Percentiles rank a stretch among this genome's conserved stretches.
Evolutionary conservation across 2,113 vertebrate genomes (phyloP).

Genomic region (Puntigrus tetrazona): DNA sequence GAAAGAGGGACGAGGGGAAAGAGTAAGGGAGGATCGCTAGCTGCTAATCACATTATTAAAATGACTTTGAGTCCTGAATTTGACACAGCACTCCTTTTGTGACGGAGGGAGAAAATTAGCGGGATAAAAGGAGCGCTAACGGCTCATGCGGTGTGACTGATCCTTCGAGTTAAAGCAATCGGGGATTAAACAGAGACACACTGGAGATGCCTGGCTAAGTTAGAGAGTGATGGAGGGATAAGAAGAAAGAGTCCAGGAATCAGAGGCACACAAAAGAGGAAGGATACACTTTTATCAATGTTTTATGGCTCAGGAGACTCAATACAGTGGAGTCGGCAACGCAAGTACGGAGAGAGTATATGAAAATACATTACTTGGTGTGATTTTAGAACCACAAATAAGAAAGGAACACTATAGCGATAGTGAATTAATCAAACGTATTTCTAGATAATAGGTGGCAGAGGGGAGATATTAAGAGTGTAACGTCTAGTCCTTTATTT

Average conservation of each 20-base stretch:
- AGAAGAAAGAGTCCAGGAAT: neutral
- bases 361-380: too few species aligned
- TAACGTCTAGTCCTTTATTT: too few species aligned
- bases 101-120: slow-evolving; percentile 40
- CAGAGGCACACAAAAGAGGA: neutral
- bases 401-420: too few species aligned
- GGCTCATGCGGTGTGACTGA: neutral
- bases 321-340: neutral
- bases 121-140: slow-evolving; percentile 20
- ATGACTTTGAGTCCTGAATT: slow-evolving; percentile 18
- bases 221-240: slow-evolving; percentile 3
- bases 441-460: too few species aligned
- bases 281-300: neutral
- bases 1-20: slow-evolving; percentile 11
- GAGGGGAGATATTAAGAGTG: too few species aligned
- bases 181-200: slow-evolving; percentile 35
- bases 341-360: too few species aligned
- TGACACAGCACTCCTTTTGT: slow-evolving; percentile 24
- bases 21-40: slow-evolving; percentile 18
- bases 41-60: slow-evolving; percentile 46
- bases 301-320: neutral
- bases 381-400: too few species aligned
- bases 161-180: slow-evolving; percentile 39
- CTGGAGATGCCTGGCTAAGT: slow-evolving; percentile 28
- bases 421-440: too few species aligned